phyloP scores from a whole-genome alignment of 1,140 invertebrate genomes.

The Trypoxylus dichotomus region DNA sequence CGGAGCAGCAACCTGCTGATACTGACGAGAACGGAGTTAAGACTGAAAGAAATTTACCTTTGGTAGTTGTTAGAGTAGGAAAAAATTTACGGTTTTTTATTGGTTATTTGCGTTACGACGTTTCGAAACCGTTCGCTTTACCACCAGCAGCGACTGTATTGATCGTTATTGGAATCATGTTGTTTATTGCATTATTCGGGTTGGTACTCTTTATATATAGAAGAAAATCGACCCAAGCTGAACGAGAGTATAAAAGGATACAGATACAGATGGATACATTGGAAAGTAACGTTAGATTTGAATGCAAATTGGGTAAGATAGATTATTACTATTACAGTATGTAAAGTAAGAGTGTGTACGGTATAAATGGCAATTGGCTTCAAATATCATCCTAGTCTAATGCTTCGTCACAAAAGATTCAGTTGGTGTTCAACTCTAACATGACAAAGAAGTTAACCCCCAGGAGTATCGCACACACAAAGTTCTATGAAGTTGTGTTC shows the following conservation, averaged over 20 bases:
- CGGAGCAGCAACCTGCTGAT: conserved; percentile 78
- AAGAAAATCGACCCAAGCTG: conserved; percentile 91
- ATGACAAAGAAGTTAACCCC: too few species aligned
- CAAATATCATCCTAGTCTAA: too few species aligned
- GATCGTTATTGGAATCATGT: conserved; percentile 80
- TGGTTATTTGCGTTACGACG: conserved; percentile 86
- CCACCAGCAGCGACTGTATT: conserved; percentile 85
- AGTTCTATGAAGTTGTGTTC: too few species aligned
- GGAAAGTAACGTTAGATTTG: conserved; percentile 95
- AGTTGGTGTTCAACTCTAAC: too few species aligned
- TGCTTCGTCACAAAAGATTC: too few species aligned
- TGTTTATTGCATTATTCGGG: conserved; percentile 68
- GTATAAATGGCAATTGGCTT: too few species aligned
- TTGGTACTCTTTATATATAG: conserved; percentile 60
- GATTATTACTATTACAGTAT: conserved; percentile 33
- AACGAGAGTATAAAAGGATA: conserved; percentile 94
- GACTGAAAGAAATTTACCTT: conserved; percentile 74
- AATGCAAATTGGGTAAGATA: conserved; percentile 86
- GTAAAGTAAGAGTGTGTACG: too few species aligned
- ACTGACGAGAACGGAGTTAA: conserved; percentile 83
- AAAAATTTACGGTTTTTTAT: conserved; percentile 83
- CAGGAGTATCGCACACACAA: too few species aligned
- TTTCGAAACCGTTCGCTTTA: conserved; percentile 81
- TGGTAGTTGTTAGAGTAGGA: conserved; percentile 90
- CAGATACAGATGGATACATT: conserved; percentile 99